Conservation (phyloP, 2,888 invertebrate genomes). For the Brenthis daphne region DNA sequence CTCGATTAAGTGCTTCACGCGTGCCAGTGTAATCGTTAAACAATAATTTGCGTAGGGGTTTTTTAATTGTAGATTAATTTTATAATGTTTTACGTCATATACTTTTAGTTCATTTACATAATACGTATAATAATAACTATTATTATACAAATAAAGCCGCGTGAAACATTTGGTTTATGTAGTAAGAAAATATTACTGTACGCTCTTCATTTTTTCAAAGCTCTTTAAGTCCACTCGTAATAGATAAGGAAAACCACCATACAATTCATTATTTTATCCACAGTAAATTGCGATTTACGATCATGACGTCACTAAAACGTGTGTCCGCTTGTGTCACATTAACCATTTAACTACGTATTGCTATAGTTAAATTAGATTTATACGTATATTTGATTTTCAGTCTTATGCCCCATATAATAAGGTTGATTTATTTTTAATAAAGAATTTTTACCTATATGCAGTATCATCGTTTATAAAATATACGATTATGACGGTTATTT, state of each 20-base stretch:
- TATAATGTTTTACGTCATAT: too few species aligned
- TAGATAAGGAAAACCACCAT: conserved; percentile 52
- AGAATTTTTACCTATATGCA: conserved; percentile 19
- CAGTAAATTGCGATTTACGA: conserved; percentile 51
- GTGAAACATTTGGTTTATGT: background rate
- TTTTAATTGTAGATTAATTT: too few species aligned
- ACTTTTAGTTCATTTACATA: too few species aligned
- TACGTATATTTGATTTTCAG: conserved; percentile 9
- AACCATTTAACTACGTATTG: conserved; percentile 12
- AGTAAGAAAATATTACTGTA: conserved; percentile 10
- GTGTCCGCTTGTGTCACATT: conserved; percentile 34
- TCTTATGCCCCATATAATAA: conserved; percentile 9
- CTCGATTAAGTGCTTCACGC: too few species aligned
- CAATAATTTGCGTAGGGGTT: too few species aligned
- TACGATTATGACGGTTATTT: conserved; percentile 21
- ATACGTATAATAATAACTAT: too few species aligned
- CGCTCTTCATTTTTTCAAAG: conserved; percentile 14
- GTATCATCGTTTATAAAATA: conserved; percentile 28
- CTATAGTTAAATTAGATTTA: conserved; percentile 18
- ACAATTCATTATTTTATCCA: conserved; percentile 48
- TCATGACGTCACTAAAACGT: conserved; percentile 49
- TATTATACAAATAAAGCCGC: too few species aligned
- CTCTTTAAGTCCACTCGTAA: background rate
- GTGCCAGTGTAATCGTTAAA: too few species aligned
- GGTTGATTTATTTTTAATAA: background rate